phyloP scores from a whole-genome alignment of 37 sponge, comb jelly and placozoan species.

The Bolinopsis microptera region DNA sequence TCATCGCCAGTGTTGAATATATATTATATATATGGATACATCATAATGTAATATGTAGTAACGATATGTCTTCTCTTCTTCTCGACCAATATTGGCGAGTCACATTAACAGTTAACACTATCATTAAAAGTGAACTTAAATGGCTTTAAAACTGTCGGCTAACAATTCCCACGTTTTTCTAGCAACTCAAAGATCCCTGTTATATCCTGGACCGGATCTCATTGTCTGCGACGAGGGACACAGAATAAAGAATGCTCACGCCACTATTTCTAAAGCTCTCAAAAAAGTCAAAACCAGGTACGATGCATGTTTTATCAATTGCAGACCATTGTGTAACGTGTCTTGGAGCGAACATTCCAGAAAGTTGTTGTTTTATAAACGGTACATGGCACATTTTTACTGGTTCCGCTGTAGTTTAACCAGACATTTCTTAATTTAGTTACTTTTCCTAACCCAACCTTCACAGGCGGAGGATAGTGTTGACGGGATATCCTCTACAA shows the following conservation, averaged over 20 bases:
- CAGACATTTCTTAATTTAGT: no score
- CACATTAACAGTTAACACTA: no score
- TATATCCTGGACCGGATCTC: slow-evolving; percentile 93
- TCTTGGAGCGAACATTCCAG: neutral
- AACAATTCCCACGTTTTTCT: neutral
- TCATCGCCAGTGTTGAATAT: no score
- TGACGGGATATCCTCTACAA: slow-evolving; percentile 98
- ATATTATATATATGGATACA: no score
- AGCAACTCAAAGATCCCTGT: slow-evolving; percentile 83
- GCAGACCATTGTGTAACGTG: neutral
- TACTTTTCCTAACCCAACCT: no score
- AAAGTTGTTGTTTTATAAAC: neutral
- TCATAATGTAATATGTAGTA: no score
- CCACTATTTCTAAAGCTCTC: slow-evolving; percentile 88
- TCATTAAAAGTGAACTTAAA: neutral
- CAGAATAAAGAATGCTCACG: slow-evolving; percentile 87
- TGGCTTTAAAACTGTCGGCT: no score
- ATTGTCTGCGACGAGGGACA: slow-evolving; percentile 99
- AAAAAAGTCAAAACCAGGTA: slow-evolving; percentile 87
- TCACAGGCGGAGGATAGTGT: slow-evolving; percentile 83
- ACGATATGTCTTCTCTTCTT: no score
- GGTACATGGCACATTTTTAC: no score
- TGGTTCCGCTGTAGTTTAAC: no score
- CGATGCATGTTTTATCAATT: neutral
- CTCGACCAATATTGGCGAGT: no score